A percentile compares a stretch with the other conserved stretches of the same genome.
Conservation (phyloP, 2,888 invertebrate species). For the Sinelater perroti region DNA sequence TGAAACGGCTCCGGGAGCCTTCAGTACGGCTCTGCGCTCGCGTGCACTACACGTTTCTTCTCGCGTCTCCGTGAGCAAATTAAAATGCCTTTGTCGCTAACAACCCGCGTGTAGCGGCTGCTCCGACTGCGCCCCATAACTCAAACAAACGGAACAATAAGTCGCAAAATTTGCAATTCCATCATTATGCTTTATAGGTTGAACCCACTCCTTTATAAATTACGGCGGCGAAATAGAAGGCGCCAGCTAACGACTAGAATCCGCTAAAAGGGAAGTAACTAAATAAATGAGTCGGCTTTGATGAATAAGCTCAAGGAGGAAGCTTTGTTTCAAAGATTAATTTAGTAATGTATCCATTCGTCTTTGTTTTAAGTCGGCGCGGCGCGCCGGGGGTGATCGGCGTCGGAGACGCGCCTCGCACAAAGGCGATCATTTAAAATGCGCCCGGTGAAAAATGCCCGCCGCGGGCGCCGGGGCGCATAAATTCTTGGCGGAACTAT, state of each 20-base stretch:
- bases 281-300: conserved; percentile 60
- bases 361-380: conserved; percentile 53
- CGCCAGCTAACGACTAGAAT: conserved; percentile 53
- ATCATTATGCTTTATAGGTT: conserved; percentile 36
- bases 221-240: conserved; percentile 45
- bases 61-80: no score
- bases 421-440: conserved; percentile 19
- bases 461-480: conserved; percentile 2
- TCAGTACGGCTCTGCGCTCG: no score
- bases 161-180: conserved; percentile 40
- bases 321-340: conserved; percentile 61
- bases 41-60: no score
- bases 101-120: conserved; percentile 7
- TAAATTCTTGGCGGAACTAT: conserved; percentile 49
- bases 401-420: conserved; percentile 22
- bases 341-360: conserved; percentile 60
- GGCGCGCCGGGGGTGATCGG: conserved; percentile 32
- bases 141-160: conserved; percentile 38
- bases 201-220: conserved; percentile 39
- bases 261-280: conserved; percentile 55
- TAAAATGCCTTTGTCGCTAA: conserved; percentile 5
- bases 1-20: no score
- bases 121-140: conserved; percentile 29
- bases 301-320: conserved; percentile 58
- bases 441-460: conserved; percentile 9